phyloP scores from a whole-genome alignment of 1,140 invertebrate genomes.

The Philotrypesis tridentata region DNA sequence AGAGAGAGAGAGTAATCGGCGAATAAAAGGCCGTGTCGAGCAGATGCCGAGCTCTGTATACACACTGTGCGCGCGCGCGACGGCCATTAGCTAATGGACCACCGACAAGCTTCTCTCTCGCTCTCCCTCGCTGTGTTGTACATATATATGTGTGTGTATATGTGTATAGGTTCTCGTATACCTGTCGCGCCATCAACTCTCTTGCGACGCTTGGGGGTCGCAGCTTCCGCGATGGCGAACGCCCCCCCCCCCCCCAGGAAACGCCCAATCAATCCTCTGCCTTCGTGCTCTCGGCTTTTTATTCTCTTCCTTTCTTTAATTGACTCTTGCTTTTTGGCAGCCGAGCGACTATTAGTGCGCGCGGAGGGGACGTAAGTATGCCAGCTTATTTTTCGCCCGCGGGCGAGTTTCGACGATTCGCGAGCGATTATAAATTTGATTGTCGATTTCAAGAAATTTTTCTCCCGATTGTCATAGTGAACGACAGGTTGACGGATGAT shows the following conservation, averaged over 20 bases:
- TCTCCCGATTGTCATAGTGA: too few relatives aligned
- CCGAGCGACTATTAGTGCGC: not conserved
- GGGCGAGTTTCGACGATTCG: not conserved
- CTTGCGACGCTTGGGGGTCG: not conserved
- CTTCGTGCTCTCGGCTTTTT: not conserved
- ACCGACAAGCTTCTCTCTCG: conserved; percentile 55
- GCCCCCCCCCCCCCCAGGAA: conserved; percentile 21
- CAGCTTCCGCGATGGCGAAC: not conserved
- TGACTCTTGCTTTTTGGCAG: not conserved
- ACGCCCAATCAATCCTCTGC: not conserved
- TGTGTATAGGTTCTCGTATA: conserved; percentile 41
- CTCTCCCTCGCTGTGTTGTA: too few relatives aligned
- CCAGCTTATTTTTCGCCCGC: not conserved
- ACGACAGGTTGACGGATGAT: not conserved
- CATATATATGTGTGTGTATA: not conserved
- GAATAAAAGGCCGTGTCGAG: conserved; percentile 66
- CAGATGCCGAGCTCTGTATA: conserved; percentile 62
- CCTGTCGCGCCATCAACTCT: conserved; percentile 44
- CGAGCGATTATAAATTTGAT: not conserved
- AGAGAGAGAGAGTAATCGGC: conserved; percentile 58
- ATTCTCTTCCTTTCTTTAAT: too few relatives aligned
- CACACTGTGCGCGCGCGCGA: not conserved
- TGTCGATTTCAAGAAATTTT: too few relatives aligned
- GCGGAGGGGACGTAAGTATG: not conserved
- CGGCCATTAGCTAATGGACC: conserved; percentile 72